Conservation (phyloP, 2,113 vertebrate genomes). For the Pangasianodon hypophthalmus region DNA sequence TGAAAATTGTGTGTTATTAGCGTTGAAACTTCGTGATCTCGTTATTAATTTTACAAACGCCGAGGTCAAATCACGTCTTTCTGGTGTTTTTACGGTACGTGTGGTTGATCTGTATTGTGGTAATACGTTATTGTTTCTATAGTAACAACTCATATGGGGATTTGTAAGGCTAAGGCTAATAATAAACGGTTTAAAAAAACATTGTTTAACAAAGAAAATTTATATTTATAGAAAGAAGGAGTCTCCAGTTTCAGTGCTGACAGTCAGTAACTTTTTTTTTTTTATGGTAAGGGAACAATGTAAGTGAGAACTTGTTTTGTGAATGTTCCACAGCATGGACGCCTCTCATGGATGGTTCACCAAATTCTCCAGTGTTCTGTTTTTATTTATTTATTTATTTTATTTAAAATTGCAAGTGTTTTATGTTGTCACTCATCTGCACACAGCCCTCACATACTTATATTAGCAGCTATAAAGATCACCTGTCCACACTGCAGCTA, state of each 20-base stretch:
- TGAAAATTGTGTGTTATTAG: too few species aligned
- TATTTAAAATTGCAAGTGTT: not conserved
- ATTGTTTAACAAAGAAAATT: not conserved
- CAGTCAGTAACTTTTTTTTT: not conserved
- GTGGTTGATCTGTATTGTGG: not conserved
- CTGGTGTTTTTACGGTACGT: not conserved
- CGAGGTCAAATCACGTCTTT: not conserved
- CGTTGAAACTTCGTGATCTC: too few species aligned
- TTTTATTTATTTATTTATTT: not conserved
- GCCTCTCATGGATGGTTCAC: not conserved
- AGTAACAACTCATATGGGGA: not conserved
- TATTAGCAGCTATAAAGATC: slow-evolving; percentile 69
- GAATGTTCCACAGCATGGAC: not conserved
- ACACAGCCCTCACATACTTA: slow-evolving; percentile 57
- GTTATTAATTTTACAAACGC: not conserved
- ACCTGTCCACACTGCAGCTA: slow-evolving; percentile 44
- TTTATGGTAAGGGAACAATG: not conserved
- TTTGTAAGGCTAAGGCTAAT: not conserved
- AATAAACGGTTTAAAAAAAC: not conserved
- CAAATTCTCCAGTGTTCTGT: not conserved
- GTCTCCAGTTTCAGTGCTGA: not conserved
- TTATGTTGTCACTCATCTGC: not conserved
- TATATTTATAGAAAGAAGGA: not conserved
- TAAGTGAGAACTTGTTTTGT: not conserved
- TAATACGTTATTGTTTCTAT: not conserved